phyloP scores from a whole-genome alignment of 2,888 invertebrate genomes.

The Lutraria lutraria region DNA sequence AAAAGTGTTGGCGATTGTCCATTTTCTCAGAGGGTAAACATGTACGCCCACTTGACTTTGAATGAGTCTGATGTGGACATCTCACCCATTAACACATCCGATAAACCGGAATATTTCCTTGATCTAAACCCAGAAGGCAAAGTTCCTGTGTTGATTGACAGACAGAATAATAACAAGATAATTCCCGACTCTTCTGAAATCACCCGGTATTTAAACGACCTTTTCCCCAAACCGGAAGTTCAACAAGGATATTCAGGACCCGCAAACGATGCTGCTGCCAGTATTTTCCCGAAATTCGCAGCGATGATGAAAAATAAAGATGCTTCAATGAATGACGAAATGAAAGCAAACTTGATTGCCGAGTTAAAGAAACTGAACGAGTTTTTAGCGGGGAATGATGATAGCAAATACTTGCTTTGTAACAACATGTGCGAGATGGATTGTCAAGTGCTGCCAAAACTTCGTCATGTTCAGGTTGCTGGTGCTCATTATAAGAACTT shows the following conservation, averaged over 20 bases:
- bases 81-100: conserved; percentile 63
- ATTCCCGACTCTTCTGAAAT: conserved; percentile 75
- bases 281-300: conserved; percentile 73
- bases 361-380: conserved; percentile 71
- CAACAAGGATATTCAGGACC: conserved; percentile 60
- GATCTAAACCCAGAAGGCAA: conserved; percentile 71
- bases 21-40: conserved; percentile 72
- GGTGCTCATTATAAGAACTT: conserved; percentile 70
- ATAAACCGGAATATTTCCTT: conserved; percentile 73
- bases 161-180: conserved; percentile 55
- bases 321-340: conserved; percentile 42
- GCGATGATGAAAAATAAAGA: conserved; percentile 75
- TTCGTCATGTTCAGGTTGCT: conserved; percentile 74
- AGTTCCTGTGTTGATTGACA: conserved; percentile 75
- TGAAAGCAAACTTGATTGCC: conserved; percentile 62
- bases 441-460: conserved; percentile 74
- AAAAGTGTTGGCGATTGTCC: conserved; percentile 76
- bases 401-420: conserved; percentile 61
- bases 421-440: conserved; percentile 72
- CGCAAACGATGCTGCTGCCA: conserved; percentile 62
- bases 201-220: conserved; percentile 64
- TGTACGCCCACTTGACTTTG: conserved; percentile 70
- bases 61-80: conserved; percentile 58
- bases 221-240: conserved; percentile 56
- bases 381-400: conserved; percentile 57